Evolutionary conservation across 2,797 vertebrate species (phyloP).

Genomic region (Yasuhikotakia modesta): DNA sequence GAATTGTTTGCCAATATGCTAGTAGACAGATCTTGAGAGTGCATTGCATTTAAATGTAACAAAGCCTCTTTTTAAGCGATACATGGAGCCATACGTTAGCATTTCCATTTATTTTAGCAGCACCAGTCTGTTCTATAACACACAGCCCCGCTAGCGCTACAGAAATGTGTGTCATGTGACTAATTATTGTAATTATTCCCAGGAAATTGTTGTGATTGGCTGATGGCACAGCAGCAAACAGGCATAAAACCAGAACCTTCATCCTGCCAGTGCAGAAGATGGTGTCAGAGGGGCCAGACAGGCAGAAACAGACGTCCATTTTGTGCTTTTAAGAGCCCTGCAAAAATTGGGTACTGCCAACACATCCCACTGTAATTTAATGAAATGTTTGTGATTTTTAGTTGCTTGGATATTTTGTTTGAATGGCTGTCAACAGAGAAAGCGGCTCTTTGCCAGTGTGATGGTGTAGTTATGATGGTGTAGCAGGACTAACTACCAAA

Average conservation of each 20-base stretch:
- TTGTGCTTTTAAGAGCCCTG: too few species aligned
- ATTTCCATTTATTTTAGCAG: not conserved
- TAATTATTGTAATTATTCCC: not conserved
- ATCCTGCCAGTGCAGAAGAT: too few species aligned
- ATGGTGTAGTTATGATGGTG: not conserved
- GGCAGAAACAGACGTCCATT: too few species aligned
- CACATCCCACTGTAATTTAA: too few species aligned
- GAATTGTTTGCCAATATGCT: slow-evolving; percentile 23
- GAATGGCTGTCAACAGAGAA: not conserved
- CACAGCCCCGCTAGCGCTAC: not conserved
- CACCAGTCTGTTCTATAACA: not conserved
- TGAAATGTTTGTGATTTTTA: too few species aligned
- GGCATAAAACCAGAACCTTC: too few species aligned
- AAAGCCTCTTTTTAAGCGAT: not conserved
- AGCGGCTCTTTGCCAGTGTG: not conserved
- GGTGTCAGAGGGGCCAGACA: too few species aligned
- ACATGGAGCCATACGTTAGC: not conserved
- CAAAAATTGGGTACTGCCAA: too few species aligned
- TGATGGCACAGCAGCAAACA: too few species aligned
- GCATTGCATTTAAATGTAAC: not conserved
- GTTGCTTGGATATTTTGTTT: not conserved
- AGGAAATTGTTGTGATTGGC: too few species aligned
- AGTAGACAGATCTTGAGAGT: not conserved
- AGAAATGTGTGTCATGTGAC: slow-evolving; percentile 6
- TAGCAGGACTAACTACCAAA: not conserved